phyloP scores from a whole-genome alignment of 2,113 vertebrate genomes.

The Caranx melampygus region DNA sequence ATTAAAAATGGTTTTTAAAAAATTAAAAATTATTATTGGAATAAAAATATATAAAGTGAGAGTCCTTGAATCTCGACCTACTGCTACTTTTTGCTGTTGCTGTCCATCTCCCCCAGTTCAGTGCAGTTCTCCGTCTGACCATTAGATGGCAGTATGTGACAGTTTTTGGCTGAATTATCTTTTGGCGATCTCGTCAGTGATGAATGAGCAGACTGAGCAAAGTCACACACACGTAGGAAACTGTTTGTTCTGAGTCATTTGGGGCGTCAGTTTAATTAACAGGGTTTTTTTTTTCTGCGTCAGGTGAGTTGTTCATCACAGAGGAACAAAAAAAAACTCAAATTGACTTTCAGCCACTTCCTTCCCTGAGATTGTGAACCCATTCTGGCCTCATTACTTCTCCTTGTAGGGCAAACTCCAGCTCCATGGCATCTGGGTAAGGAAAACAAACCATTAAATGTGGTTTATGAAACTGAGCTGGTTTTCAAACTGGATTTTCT shows the following conservation, averaged over 20 bases:
- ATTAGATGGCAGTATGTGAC: constrained; percentile 54
- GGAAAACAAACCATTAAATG: constrained; percentile 18
- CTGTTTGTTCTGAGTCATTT: not conserved
- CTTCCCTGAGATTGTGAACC: not conserved
- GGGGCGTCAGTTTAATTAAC: not conserved
- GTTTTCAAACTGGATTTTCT: not conserved
- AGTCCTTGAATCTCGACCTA: no score
- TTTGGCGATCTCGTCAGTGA: not conserved
- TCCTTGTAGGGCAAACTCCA: constrained; percentile 8
- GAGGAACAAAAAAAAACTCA: not conserved
- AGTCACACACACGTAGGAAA: not conserved
- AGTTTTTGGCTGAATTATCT: not conserved
- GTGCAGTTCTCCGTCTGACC: constrained; percentile 9
- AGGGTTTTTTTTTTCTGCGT: not conserved
- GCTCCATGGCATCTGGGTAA: not conserved
- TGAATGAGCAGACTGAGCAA: not conserved
- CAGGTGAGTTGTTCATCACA: not conserved
- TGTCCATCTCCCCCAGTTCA: fast-evolving
- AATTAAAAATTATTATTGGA: no score
- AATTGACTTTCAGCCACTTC: not conserved
- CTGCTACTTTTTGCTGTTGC: not conserved
- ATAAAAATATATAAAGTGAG: no score
- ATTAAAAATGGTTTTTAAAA: no score
- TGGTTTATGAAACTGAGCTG: constrained; percentile 13
- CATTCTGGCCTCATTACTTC: not conserved